Evolutionary conservation across 2,113 vertebrate species (phyloP), one percentile per base, ranked within the genome.

Genomic region (Abramis brama): DNA sequence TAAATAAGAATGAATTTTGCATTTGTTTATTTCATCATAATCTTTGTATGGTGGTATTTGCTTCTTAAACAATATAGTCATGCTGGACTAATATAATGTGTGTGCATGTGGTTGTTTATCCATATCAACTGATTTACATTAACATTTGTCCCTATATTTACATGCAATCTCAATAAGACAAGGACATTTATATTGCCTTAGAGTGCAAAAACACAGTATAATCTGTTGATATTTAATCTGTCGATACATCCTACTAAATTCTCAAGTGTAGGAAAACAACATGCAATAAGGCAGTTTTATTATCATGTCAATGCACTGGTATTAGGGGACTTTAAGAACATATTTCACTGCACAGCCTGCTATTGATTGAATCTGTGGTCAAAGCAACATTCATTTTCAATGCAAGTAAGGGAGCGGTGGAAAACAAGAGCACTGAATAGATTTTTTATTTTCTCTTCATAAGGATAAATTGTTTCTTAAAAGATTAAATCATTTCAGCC

Each of bases 1-100:
- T 85, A 84, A 83, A 90, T 87, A 45, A 74, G 43, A 83, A 39
- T 86, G 52, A 77, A 77, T 87, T 85, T 43, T 85, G 71, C 86
- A 80, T 87, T 88, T 77, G 47, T 60, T 87, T 75, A 79, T 89
- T 73, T 85, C 64, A 85, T 85, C 17, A 55, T 87, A 33, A 82
- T 59, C 79, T 85, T 89, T 89, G 74, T 85, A 86, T 60, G 71
- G 59, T 86, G 59, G 55, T 60, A 82, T 84, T 79, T 84, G 85
- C 64, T 59, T 74, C 85, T 71, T 87, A 89, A 89, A 89, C 43
- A 83, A 33, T 73, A 66, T 36, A 86, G 59, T 78, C 71, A 77
- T 88, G 81, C 81, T 81, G 76, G 81, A 86, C 36, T 68, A 25
- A 55, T 5, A 27, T 7, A 79, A 23, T 64, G 47, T 80, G 47